Evolutionary conservation across 2,888 invertebrate species (phyloP).

Genomic region (Scaptomyza cyrtandrae): DNA sequence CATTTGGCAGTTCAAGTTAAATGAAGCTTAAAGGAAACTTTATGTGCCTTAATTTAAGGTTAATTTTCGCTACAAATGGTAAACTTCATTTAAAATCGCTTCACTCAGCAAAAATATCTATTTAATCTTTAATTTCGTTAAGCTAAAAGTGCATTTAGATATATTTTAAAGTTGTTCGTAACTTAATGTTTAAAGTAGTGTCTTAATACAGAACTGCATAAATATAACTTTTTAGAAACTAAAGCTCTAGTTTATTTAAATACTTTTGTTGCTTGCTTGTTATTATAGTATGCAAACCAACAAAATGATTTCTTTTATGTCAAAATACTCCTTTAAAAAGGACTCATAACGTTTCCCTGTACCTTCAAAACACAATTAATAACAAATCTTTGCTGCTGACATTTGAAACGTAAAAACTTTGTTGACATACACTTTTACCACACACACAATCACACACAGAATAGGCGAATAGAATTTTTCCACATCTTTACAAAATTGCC

Average conservation of each 20-base stretch:
- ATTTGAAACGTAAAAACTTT: not conserved
- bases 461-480: constrained; percentile 9
- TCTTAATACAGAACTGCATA: too few species aligned
- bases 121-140: too few species aligned
- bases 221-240: too few species aligned
- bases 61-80: too few species aligned
- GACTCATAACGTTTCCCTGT: not conserved
- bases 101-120: too few species aligned
- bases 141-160: too few species aligned
- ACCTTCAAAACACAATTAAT: not conserved
- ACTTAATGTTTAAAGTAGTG: too few species aligned
- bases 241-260: too few species aligned
- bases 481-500: constrained; percentile 42
- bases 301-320: not conserved
- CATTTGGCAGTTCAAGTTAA: constrained; percentile 5
- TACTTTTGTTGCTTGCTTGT: not conserved
- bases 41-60: too few species aligned
- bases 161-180: too few species aligned
- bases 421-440: not conserved
- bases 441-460: not conserved
- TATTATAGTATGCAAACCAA: too few species aligned
- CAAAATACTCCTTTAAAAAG: not conserved
- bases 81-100: too few species aligned
- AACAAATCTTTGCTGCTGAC: not conserved
- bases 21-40: not conserved